These are phyloP conservation scores for Drosophila bunnanda DNA, from an alignment of 2,888 invertebrate species.

Conservation along the genomic window DNA sequence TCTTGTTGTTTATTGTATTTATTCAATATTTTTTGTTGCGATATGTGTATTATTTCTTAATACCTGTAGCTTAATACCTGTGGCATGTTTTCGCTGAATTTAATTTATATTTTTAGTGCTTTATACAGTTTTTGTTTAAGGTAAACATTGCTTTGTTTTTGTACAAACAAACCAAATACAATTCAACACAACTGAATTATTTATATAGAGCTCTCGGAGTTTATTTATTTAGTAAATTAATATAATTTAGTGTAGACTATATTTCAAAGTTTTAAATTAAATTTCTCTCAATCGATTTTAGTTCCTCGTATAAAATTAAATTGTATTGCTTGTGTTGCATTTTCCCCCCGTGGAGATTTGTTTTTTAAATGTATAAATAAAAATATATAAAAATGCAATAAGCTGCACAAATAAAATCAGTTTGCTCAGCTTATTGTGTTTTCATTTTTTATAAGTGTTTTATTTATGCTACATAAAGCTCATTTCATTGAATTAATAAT, in stretches of 20 bases:
- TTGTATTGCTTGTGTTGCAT: neutral
- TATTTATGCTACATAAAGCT: too few relatives aligned
- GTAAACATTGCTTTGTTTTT: neutral
- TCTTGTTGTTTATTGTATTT: too few relatives aligned
- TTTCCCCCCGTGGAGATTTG: too few relatives aligned
- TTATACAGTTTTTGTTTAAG: neutral
- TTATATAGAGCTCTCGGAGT: neutral
- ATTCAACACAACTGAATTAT: neutral
- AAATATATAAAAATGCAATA: too few relatives aligned
- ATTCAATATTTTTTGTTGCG: neutral
- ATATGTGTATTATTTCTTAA: too few relatives aligned
- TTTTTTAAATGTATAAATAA: too few relatives aligned
- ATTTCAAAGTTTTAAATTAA: neutral
- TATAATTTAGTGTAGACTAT: neutral
- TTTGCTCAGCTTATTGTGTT: neutral
- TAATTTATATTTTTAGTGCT: neutral
- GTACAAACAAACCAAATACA: neutral
- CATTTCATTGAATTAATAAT: neutral
- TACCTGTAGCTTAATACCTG: too few relatives aligned
- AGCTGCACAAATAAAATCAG: too few relatives aligned
- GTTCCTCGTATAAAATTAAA: neutral
- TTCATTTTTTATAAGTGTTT: neutral
- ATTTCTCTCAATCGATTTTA: neutral
- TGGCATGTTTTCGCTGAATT: neutral
- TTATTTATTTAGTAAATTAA: conserved; percentile 3